Evolutionary conservation across 1,140 invertebrate genomes (phyloP), one percentile per base, ranked within the genome.

Genomic region (Aphelinus atriplicis): DNA sequence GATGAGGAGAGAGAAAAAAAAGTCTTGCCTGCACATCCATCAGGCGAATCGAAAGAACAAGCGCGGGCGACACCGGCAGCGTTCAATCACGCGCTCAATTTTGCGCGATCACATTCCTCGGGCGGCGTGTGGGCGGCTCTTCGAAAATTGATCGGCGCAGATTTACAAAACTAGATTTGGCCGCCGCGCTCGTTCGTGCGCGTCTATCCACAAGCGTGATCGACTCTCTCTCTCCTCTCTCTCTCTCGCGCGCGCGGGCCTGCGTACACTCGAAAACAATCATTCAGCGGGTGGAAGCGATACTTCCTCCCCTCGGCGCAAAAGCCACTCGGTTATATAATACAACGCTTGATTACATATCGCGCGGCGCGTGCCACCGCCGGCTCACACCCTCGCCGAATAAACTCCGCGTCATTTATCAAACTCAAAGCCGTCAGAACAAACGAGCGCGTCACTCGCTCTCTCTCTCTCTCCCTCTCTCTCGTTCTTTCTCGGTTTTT

Each of bases 271-370:
- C 9, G 69, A 71, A 76, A 71, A 76, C 71, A 76, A 76, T 76
- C 61, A 75, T 58, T 75, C 56, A 10, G 7, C 62, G 46, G 43
- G 7, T 7, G 3, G 7, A 7, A 47, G 42, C 55, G 50, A 26
- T n/a, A n/a, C 58, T 60, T 26, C 58, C 55, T 7, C 43, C 66
- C 45, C 66, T 43, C 71, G 7, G 63, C 69, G 26, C 68, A 67
- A 75, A 81, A 83, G 81, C 81, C 81, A 82, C 79, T 76, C 80
- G 75, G 81, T 84, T 84, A 81, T 84, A 84, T 82, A 83, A 84
- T 84, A 84, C 81, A 83, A 83, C 79, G 83, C 76, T 83, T 84
- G 83, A 84, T 84, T 83, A 83, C 82, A 80, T 79, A 77, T 77
- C 75, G 72, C 68, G 57, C 68, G 77, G 78, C 75, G 72, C 68